Evolutionary conservation across 2,888 invertebrate genomes (phyloP).

Genomic region (Andrena marginata): DNA sequence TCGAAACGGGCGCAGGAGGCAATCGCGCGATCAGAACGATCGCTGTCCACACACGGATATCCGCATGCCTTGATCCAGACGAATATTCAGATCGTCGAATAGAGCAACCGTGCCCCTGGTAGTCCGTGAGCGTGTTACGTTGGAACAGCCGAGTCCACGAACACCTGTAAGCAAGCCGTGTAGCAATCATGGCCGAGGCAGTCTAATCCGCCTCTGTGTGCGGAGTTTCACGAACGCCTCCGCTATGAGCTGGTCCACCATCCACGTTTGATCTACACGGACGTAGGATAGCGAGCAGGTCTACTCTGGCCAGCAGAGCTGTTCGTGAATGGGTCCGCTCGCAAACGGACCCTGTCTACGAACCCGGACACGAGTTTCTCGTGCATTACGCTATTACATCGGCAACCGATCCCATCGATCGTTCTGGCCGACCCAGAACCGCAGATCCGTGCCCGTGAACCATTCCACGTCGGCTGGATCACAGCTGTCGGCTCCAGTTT

Average conservation of each 20-base stretch:
- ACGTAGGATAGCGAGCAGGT: conserved; percentile 18
- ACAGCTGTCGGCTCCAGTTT: not conserved
- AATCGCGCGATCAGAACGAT: conserved; percentile 21
- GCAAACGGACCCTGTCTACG: conserved; percentile 62
- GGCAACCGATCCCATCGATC: conserved; percentile 50
- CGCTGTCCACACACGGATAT: conserved; percentile 54
- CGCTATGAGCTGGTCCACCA: conserved; percentile 8
- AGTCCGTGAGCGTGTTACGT: conserved; percentile 11
- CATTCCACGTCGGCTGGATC: conserved; percentile 6
- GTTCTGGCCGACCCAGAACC: conserved; percentile 65
- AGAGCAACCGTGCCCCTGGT: conserved; percentile 24
- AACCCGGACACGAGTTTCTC: conserved; percentile 68
- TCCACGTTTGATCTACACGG: conserved; percentile 24
- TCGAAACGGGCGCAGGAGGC: conserved; percentile 16
- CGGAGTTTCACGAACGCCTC: conserved; percentile 24
- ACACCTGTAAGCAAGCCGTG: conserved; percentile 20
- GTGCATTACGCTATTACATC: conserved; percentile 55
- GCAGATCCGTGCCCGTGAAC: conserved; percentile 71
- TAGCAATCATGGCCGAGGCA: conserved; percentile 1
- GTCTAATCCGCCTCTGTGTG: conserved; percentile 12
- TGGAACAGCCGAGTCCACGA: not conserved
- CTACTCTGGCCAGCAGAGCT: not conserved
- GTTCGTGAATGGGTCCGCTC: conserved; percentile 60
- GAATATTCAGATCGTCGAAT: conserved; percentile 53
- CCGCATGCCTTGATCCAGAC: conserved; percentile 44